Evolutionary conservation across 2,113 vertebrate genomes (phyloP).

Genomic region (Bos taurus): ARS-UCD2.0 NC_037334.1:46421501-46422000

Average conservation of each 20-base stretch:
- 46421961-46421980: background rate
- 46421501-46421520: constrained; percentile 45
- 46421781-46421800: too few species aligned
- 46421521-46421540: background rate
- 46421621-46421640: background rate
- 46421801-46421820: too few species aligned
- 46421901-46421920: background rate
- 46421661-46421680: background rate
- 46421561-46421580: constrained; percentile 61
- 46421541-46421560: background rate
- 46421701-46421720: too few species aligned
- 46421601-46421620: background rate
- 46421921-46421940: background rate
- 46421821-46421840: too few species aligned
- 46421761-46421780: too few species aligned
- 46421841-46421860: background rate
- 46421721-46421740: too few species aligned
- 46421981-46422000: background rate
- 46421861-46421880: background rate
- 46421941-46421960: background rate
- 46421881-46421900: background rate
- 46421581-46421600: background rate
- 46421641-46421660: background rate
- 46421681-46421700: background rate
- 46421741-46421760: too few species aligned